Evolutionary conservation across 2,797 vertebrate genomes (phyloP).

Genomic region (Macropodus opercularis): DNA sequence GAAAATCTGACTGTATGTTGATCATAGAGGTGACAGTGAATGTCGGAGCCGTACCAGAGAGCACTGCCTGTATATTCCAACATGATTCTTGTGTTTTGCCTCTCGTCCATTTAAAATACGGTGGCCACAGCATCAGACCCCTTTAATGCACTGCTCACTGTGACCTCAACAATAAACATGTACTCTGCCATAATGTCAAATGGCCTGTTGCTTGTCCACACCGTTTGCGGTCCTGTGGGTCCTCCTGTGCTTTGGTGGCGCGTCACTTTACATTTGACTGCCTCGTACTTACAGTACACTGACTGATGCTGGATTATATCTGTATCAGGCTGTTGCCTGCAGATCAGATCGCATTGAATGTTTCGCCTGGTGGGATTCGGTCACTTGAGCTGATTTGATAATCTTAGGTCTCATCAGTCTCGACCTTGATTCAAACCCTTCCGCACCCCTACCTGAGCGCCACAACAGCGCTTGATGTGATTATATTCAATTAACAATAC

Average conservation of each 20-base stretch:
- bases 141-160: no score
- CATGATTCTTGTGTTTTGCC: no score
- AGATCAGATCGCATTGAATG: constrained; percentile 32
- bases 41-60: no score
- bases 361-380: constrained; percentile 42
- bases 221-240: no score
- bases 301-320: constrained; percentile 49
- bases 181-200: no score
- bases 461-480: constrained; percentile 66
- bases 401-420: constrained; percentile 60
- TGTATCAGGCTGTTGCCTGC: constrained; percentile 14
- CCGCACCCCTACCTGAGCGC: constrained; percentile 27
- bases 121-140: no score
- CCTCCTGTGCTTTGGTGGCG: neutral
- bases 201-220: no score
- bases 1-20: no score
- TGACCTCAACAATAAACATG: no score
- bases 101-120: no score
- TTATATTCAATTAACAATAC: constrained; percentile 71
- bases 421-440: constrained; percentile 59
- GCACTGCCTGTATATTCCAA: no score
- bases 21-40: no score
- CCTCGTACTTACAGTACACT: constrained; percentile 30
- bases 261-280: constrained; percentile 18
- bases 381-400: constrained; percentile 71